phyloP scores from a whole-genome alignment of 2,113 vertebrate genomes.

The Nettapus auritus region DNA sequence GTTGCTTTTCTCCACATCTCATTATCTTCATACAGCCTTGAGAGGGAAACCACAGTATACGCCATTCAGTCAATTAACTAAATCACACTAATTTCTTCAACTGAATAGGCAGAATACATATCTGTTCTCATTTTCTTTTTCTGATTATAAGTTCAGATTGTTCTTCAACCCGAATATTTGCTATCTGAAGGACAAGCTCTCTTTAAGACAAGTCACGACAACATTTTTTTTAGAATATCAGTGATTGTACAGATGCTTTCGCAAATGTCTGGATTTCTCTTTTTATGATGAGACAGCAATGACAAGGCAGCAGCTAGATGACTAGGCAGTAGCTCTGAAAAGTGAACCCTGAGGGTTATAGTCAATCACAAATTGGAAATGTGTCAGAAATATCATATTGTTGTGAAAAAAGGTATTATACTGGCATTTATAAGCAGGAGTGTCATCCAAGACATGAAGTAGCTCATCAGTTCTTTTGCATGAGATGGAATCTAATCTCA shows the following conservation, averaged over 20 bases:
- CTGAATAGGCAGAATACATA: not conserved
- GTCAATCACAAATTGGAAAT: not conserved
- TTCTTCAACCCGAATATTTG: not conserved
- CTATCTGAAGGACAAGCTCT: slow-evolving; percentile 10
- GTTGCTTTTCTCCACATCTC: not conserved
- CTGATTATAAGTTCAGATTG: not conserved
- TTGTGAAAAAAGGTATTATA: not conserved
- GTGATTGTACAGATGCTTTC: not conserved
- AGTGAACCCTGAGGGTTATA: not conserved
- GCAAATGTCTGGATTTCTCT: not conserved
- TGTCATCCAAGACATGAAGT: not conserved
- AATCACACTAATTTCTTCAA: not conserved
- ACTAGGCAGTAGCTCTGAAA: not conserved
- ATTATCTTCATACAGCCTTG: slow-evolving; percentile 9
- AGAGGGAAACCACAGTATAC: not conserved
- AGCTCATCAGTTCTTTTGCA: not conserved
- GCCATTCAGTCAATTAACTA: not conserved
- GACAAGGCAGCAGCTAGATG: not conserved
- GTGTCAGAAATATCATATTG: not conserved
- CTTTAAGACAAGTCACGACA: not conserved
- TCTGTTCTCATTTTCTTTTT: not conserved
- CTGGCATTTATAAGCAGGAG: not conserved
- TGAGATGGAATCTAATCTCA: not conserved
- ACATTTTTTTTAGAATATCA: not conserved
- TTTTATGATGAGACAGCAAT: not conserved